Evolutionary conservation across 1,140 invertebrate genomes (phyloP), one percentile per base, ranked within the genome.

Genomic region (Dolichoris vasculosae): DNA sequence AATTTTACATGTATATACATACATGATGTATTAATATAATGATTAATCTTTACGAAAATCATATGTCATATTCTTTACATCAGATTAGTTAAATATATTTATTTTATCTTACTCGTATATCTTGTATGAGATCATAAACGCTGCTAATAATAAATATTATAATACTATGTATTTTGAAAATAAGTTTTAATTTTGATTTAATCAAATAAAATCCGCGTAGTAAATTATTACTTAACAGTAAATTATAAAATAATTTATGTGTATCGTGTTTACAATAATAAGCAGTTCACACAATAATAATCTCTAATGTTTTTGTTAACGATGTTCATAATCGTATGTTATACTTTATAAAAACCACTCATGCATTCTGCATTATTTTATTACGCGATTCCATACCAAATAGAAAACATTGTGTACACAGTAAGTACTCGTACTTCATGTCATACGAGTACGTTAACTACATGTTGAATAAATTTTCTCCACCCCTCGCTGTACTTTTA

Each of bases 381-480:
- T 78, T 55, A 35, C 32, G 64, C 30, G 15, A 32, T 23, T 55
- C 51, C 55, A 43, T 43, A n/a, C 20, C 76, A 59, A 75, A 46
- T 75, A 75, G 43, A 75, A 75, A 48, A 40, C 43, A 71, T 46
- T 67, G 43, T 80, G 30, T 43, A 64, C 38, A 71, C n/a, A 35
- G 2, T 38, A 23, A 69, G 30, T 71, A 82, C 32, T 32, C n/a
- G 46, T 55, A 35, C n/a, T 48, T 71, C 26, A 20, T 48, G 73
- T 3, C 73, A 83, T 77, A 67, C 55, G 51, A 69, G 81, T 30
- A 48, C 48, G 43, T 48, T 84, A 84, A 78, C 75, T 78, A 11
- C 76, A 69, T 77, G 40, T 43, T n/a, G 63, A 84, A 84, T 78
- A 84, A 77, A 84, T 78, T 78, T 35, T 32, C 73, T 46, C 59